Evolutionary conservation across 2,888 invertebrate species (phyloP), one percentile per base, ranked within the genome.

Genomic region (Lomographa bimaculata): DNA sequence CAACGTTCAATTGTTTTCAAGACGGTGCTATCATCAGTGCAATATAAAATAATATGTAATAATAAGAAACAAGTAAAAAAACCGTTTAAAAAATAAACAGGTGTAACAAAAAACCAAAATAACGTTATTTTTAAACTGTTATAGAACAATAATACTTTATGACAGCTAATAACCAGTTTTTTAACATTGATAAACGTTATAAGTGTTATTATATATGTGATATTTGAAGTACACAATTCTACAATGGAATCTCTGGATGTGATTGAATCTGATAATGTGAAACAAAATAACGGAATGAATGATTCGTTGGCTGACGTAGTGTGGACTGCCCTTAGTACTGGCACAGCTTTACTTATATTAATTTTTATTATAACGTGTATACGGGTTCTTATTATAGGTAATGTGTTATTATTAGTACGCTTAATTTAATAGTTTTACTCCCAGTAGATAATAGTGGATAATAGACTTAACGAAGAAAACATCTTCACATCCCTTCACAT

Each of bases 351-450:
- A 10, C 28, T 68, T 7, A 27, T 71, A 1, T 17, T 70, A 2
- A 50, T 65, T 2, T 65, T 66, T 38, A 30, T 71, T 2, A 40
- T 65, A 10, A 66, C 62, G 7, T 71, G 71, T 21, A 48, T 71
- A 16, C 50, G 58, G 26, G 55, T 64, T 0, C 11, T 70, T 7
- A 39, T 71, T 18, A 7, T 62, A 12, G 71, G 71, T 69, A 54
- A 51, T 14, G 4, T 14, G 14, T 14, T 14, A 14, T 14, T 14
- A 26, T 20, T 14, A 3, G 4, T 14, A 14, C 2, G 14, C 14
- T 14, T 14, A 14, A 14, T 3, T 14, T 14, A 14, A 3, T 14
- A 14, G 14, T 14, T 14, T 2, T 14, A 14, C n/a, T n/a, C n/a
- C n/a, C n/a, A n/a, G n/a, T n/a, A n/a, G n/a, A n/a, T n/a, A n/a